Conservation (phyloP, 2,113 vertebrate species). For the Eleginops maclovinus region DNA sequence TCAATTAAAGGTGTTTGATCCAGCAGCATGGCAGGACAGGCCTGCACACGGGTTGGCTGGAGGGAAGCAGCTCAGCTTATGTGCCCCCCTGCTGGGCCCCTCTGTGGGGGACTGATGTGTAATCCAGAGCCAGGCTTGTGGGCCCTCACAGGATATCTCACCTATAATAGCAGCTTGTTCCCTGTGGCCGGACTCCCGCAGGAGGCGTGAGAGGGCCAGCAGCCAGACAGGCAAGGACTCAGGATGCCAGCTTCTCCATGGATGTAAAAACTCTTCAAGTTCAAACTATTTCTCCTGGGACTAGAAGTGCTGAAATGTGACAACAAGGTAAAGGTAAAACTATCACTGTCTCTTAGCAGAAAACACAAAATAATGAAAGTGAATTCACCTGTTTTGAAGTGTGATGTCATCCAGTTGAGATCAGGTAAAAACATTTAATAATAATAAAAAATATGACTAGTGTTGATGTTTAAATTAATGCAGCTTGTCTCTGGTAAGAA, state of each 20-base stretch:
- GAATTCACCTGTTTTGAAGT: no score
- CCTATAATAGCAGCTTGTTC: conserved; percentile 69
- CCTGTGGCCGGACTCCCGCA: conserved; percentile 53
- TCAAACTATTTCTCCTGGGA: neutral
- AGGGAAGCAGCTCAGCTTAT: conserved; percentile 38
- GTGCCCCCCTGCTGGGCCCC: conserved; percentile 44
- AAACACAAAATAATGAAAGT: neutral
- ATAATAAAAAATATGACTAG: no score
- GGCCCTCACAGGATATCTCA: conserved; percentile 73
- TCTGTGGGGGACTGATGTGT: conserved; percentile 61
- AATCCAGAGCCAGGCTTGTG: conserved; percentile 68
- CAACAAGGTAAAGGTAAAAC: neutral
- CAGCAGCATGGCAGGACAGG: conserved; percentile 39
- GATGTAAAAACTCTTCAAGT: conserved; percentile 1
- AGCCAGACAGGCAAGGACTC: conserved; percentile 14
- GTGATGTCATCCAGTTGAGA: no score
- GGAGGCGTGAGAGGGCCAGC: conserved; percentile 56
- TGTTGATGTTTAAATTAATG: no score
- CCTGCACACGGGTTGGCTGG: conserved; percentile 34
- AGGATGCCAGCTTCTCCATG: conserved; percentile 16
- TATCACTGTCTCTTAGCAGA: neutral
- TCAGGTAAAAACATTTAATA: no score
- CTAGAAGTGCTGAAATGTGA: neutral
- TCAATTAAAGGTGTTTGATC: conserved; percentile 74
- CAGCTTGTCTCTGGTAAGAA: no score